phyloP scores from a whole-genome alignment of 2,113 vertebrate genomes.

The Desmodus rotundus region DNA sequence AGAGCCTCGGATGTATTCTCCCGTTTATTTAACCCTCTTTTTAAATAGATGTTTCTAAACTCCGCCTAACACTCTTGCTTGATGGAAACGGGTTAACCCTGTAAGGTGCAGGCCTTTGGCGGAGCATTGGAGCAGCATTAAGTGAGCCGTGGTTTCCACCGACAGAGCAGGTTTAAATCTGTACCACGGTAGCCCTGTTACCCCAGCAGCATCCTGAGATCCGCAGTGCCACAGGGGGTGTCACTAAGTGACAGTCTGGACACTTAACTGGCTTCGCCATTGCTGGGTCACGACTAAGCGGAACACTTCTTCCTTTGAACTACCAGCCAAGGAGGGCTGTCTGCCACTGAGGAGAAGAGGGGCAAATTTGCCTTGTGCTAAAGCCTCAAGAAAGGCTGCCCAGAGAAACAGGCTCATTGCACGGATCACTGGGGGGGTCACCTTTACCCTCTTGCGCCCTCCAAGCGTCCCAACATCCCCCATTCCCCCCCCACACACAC shows the following conservation, averaged over 20 bases:
- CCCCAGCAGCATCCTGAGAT: not conserved
- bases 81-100: not conserved
- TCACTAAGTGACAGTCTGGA: not conserved
- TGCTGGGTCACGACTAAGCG: not conserved
- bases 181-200: not conserved
- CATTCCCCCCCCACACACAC: not conserved
- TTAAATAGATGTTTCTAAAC: not conserved
- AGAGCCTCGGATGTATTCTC: not conserved
- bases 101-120: not conserved
- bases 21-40: not conserved
- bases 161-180: not conserved
- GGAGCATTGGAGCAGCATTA: not conserved
- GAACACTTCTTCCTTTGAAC: not conserved
- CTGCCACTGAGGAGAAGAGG: not conserved
- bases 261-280: not conserved
- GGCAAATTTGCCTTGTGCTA: not conserved
- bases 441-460: slow-evolving; percentile 5
- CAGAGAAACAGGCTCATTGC: not conserved
- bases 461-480: not conserved
- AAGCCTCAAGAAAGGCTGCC: not conserved
- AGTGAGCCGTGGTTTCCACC: not conserved
- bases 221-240: not conserved
- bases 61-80: not conserved
- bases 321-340: not conserved
- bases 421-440: not conserved